Evolutionary conservation across 2,113 vertebrate genomes (phyloP).

Genomic region (Cairina moschata): DNA sequence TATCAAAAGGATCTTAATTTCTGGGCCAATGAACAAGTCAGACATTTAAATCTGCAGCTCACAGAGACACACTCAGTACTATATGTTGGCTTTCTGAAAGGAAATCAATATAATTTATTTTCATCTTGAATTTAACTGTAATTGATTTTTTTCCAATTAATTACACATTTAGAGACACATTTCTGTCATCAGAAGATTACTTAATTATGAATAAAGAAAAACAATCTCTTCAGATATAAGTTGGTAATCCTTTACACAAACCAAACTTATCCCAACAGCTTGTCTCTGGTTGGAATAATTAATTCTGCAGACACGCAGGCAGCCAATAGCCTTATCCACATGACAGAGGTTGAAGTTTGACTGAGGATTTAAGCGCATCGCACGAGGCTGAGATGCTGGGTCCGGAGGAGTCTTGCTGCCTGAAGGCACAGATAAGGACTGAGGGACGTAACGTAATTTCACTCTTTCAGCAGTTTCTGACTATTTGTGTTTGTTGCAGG

Average conservation of each 20-base stretch:
- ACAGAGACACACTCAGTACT: not conserved
- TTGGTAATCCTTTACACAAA: slow-evolving; percentile 9
- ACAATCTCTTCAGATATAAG: not conserved
- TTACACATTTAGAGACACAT: not conserved
- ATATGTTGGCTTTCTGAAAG: not conserved
- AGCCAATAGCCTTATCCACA: not conserved
- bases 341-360: slow-evolving; percentile 19
- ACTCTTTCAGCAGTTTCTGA: not conserved
- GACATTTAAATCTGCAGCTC: not conserved
- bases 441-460: not conserved
- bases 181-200: not conserved
- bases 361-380: not conserved
- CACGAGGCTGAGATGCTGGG: not conserved
- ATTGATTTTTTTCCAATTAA: not conserved
- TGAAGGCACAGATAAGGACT: not conserved
- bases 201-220: not conserved
- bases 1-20: not conserved
- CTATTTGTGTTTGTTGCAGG: not conserved
- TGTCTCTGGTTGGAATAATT: not conserved
- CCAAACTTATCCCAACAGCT: not conserved
- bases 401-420: slow-evolving; percentile 12
- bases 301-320: not conserved
- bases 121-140: not conserved
- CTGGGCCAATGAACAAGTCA: not conserved
- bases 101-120: not conserved